Evolutionary conservation across 2,797 vertebrate genomes (phyloP).

Genomic region (Chloroceryle amazona): DNA sequence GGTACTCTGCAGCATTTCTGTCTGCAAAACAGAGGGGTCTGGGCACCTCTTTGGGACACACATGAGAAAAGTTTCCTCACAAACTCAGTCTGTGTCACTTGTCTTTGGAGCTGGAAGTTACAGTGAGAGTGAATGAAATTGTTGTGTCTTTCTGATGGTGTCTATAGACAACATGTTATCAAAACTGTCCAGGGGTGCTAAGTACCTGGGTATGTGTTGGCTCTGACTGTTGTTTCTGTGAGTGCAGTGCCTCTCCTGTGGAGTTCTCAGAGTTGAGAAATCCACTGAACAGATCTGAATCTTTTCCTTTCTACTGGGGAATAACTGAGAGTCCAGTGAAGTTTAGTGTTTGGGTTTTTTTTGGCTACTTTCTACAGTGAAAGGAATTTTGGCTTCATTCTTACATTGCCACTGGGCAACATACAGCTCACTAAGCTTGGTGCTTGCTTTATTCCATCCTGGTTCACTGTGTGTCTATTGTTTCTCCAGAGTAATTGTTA

Average conservation of each 20-base stretch:
- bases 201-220: accelerated
- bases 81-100: neutral
- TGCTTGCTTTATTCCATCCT: neutral
- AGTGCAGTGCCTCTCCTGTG: neutral
- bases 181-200: neutral
- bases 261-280: neutral
- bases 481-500: neutral
- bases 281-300: neutral
- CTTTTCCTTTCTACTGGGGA: neutral
- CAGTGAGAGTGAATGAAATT: neutral
- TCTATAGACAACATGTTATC: neutral
- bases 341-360: neutral
- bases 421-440: neutral
- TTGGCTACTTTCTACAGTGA: neutral
- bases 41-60: neutral
- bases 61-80: too few species aligned
- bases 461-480: neutral
- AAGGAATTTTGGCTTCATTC: neutral
- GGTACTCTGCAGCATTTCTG: neutral
- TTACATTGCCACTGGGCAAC: neutral
- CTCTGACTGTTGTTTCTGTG: neutral
- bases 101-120: neutral
- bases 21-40: neutral
- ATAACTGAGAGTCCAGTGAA: neutral
- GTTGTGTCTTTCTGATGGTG: neutral